Conservation (phyloP, 2,113 vertebrate species). For the Malaclemys terrapin region DNA sequence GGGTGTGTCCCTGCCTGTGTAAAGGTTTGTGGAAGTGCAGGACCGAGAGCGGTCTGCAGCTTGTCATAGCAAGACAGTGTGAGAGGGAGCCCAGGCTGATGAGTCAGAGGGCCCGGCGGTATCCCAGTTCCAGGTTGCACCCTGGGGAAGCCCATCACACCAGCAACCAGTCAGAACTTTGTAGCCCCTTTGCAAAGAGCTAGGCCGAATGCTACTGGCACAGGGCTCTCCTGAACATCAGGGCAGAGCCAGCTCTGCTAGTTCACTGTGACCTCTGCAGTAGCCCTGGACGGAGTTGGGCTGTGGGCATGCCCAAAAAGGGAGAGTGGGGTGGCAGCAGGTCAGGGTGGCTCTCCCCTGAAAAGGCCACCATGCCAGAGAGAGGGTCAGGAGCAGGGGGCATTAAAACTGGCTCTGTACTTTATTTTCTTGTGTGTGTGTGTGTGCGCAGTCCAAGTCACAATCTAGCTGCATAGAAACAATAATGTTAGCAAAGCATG, state of each 20-base stretch:
- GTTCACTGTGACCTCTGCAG: background rate
- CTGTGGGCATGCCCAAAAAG: background rate
- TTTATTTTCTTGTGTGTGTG: background rate
- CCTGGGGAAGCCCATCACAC: too few relatives aligned
- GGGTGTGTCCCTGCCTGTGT: too few relatives aligned
- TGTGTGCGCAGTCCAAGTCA: background rate
- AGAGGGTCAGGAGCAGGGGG: background rate
- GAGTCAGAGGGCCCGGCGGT: too few relatives aligned
- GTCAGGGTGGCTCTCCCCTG: background rate
- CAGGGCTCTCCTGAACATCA: background rate
- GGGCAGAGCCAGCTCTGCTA: background rate
- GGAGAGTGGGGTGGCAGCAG: background rate
- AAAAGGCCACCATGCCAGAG: background rate
- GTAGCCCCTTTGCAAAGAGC: background rate
- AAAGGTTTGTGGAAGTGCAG: too few relatives aligned
- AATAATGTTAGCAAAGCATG: background rate
- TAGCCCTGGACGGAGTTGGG: background rate
- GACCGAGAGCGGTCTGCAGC: too few relatives aligned
- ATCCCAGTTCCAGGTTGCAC: too few relatives aligned
- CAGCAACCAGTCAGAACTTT: rapidly evolving
- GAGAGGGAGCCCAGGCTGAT: too few relatives aligned
- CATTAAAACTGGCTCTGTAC: background rate
- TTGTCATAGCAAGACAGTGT: too few relatives aligned
- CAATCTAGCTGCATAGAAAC: background rate
- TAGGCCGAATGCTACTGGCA: background rate